A percentile compares a stretch with the other conserved stretches of the same genome.
phyloP scores from a whole-genome alignment of 2,113 vertebrate genomes.

The Stegostoma tigrinum region DNA sequence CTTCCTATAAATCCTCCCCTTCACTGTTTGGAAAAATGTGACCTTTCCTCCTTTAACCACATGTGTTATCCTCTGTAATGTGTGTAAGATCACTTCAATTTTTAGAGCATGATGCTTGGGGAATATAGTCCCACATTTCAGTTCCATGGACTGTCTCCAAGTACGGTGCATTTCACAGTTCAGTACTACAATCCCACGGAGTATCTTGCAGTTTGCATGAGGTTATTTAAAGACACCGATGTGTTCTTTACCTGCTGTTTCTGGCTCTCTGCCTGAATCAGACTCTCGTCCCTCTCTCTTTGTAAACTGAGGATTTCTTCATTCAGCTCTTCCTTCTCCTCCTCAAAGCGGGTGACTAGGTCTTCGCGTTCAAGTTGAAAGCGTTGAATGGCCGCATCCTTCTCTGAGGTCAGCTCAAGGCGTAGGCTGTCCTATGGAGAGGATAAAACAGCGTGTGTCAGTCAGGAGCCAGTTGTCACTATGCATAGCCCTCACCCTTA shows the following conservation, averaged over 20 bases:
- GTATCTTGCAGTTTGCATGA: background rate
- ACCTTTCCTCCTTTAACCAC: background rate
- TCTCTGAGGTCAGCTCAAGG: conserved; percentile 47
- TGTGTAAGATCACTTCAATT: background rate
- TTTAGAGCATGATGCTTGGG: background rate
- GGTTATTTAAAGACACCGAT: background rate
- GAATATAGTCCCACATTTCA: background rate
- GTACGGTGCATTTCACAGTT: background rate
- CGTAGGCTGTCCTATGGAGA: conserved; percentile 54
- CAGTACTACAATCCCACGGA: background rate
- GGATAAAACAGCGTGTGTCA: background rate
- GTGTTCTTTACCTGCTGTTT: conserved; percentile 53
- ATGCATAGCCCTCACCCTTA: background rate
- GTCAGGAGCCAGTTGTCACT: background rate
- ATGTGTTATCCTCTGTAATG: background rate
- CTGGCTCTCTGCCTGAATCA: conserved; percentile 59
- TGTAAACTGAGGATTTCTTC: conserved; percentile 57
- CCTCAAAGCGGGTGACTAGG: conserved; percentile 44
- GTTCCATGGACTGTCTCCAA: background rate
- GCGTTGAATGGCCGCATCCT: conserved; percentile 47
- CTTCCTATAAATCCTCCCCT: background rate
- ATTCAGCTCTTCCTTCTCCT: conserved; percentile 57
- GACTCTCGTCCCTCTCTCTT: conserved; percentile 53
- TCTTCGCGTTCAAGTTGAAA: conserved; percentile 56
- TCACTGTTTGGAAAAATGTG: background rate